Conservation (phyloP, 2,113 vertebrate species). For the Seriola quinqueradiata region DNA sequence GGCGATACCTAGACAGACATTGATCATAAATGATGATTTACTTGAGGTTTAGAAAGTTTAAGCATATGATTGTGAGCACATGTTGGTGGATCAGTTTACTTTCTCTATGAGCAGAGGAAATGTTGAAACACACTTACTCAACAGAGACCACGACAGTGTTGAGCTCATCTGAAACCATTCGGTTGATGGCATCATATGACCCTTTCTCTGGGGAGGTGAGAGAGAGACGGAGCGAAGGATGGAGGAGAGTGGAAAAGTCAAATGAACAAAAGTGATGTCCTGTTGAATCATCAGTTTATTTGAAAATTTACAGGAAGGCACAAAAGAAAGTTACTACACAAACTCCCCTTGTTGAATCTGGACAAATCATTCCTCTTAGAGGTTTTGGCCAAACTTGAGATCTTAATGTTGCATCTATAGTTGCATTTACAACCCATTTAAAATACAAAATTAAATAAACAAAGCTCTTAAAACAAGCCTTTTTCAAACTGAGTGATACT, state of each 20-base stretch:
- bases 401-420: neutral
- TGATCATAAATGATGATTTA: neutral
- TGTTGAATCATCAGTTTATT: neutral
- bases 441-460: neutral
- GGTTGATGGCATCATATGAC: conserved; percentile 86
- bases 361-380: neutral
- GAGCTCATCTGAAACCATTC: conserved; percentile 88
- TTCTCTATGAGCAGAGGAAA: neutral
- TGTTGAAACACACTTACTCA: conserved; percentile 88
- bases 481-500: too few relatives aligned
- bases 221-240: neutral
- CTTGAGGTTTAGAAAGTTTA: neutral
- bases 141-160: conserved; percentile 92
- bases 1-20: conserved; percentile 86
- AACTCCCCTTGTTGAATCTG: neutral
- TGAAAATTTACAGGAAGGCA: neutral
- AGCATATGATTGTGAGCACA: neutral
- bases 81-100: neutral
- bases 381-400: neutral
- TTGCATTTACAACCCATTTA: neutral
- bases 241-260: neutral
- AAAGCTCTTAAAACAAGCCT: neutral
- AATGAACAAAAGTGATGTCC: neutral
- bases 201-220: conserved; percentile 82
- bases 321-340: neutral